Percentiles rank a stretch among this genome's conserved stretches.
phyloP scores from a whole-genome alignment of 2,888 invertebrate species.

The Rhodophaea formosa region DNA sequence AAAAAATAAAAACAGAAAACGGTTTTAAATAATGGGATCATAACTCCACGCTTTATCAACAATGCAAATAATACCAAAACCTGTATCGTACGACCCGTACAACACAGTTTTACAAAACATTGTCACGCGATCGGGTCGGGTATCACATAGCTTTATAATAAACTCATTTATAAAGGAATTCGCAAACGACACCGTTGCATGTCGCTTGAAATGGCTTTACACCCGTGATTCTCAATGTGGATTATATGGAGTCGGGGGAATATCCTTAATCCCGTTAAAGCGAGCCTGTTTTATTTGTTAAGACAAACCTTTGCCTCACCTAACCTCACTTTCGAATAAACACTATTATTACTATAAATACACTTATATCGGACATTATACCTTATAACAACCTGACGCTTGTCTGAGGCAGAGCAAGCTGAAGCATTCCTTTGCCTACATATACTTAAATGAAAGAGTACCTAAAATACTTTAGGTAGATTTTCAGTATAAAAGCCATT shows the following conservation, averaged over 20 bases:
- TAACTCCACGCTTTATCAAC: slow-evolving; percentile 4
- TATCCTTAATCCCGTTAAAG: too few relatives aligned
- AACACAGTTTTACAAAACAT: neutral
- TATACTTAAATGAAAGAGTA: too few relatives aligned
- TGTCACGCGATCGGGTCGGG: slow-evolving; percentile 1
- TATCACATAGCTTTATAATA: slow-evolving; percentile 11
- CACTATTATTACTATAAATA: too few relatives aligned
- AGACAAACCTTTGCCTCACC: too few relatives aligned
- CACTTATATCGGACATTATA: too few relatives aligned
- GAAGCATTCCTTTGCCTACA: too few relatives aligned
- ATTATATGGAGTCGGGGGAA: neutral
- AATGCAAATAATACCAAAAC: slow-evolving; percentile 2
- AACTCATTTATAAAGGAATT: slow-evolving; percentile 14
- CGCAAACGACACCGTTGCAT: slow-evolving; percentile 8
- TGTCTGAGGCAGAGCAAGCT: too few relatives aligned
- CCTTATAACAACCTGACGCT: too few relatives aligned
- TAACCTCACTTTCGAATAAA: too few relatives aligned
- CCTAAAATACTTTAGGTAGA: too few relatives aligned
- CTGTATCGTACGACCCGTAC: neutral
- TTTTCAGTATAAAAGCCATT: too few relatives aligned
- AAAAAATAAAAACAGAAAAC: neutral
- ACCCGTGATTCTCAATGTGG: neutral
- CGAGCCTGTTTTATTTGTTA: too few relatives aligned
- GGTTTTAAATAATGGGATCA: neutral
- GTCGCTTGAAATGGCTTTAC: slow-evolving; percentile 2